Conservation (phyloP, 2,797 vertebrate species). For the Tapirus indicus region DNA sequence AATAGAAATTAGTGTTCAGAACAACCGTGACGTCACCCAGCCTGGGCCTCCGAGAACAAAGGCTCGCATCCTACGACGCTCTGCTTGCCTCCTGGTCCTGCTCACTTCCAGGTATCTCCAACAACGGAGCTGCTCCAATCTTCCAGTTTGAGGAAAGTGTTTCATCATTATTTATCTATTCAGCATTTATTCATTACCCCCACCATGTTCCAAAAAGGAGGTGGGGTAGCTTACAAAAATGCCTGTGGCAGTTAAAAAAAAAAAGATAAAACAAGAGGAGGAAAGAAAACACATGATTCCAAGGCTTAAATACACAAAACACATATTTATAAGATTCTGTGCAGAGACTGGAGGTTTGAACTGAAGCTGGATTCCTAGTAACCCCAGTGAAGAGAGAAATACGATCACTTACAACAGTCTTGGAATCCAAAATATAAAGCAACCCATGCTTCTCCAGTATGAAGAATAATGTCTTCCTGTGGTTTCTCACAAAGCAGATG, state of each 20-base stretch:
- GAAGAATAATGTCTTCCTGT: not conserved
- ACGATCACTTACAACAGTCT: not conserved
- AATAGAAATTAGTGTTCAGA: slow-evolving; percentile 11
- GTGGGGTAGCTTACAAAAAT: not conserved
- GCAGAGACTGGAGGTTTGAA: not conserved
- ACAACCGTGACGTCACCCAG: not conserved
- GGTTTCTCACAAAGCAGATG: not conserved
- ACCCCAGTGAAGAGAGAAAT: not conserved
- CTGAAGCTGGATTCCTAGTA: not conserved
- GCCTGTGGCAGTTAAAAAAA: no score
- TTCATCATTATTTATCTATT: not conserved
- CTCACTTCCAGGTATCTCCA: not conserved
- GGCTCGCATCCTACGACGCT: fast-evolving
- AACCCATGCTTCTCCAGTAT: not conserved
- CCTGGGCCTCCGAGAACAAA: not conserved
- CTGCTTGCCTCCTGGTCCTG: not conserved
- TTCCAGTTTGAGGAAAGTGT: fast-evolving
- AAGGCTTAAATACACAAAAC: not conserved
- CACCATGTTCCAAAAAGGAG: not conserved
- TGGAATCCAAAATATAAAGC: not conserved
- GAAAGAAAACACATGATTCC: not conserved
- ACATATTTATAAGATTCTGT: not conserved
- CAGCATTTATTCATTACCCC: not conserved
- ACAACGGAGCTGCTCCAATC: fast-evolving
- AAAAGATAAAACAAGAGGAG: not conserved